Evolutionary conservation across 2,113 vertebrate species (phyloP).

Genomic region (Hippopotamus amphibius): DNA sequence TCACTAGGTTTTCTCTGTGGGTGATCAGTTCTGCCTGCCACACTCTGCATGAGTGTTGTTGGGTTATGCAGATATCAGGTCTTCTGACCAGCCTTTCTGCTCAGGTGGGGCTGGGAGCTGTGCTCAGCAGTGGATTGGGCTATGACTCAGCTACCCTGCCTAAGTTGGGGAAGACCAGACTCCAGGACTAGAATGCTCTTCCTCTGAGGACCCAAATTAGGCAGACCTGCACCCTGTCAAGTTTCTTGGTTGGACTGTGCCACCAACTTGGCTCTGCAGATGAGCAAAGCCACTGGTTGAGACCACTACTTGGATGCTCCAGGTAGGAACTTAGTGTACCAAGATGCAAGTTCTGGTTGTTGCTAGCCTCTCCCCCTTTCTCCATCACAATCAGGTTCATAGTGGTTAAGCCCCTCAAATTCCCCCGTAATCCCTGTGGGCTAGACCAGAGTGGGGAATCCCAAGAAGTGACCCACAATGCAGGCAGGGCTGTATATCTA

Average conservation of each 20-base stretch:
- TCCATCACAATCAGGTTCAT: not conserved
- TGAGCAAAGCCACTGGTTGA: not conserved
- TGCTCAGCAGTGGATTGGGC: not conserved
- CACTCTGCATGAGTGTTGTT: not conserved
- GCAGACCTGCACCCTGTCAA: not conserved
- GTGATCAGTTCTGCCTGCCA: not conserved
- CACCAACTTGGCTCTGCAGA: not conserved
- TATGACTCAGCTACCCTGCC: not conserved
- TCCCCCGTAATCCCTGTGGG: not conserved
- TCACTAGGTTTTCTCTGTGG: not conserved
- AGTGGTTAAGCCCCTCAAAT: not conserved
- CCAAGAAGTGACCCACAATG: not conserved
- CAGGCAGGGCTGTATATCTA: not conserved
- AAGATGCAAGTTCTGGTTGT: not conserved
- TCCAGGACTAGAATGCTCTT: not conserved
- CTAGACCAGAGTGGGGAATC: not conserved
- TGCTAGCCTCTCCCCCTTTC: not conserved
- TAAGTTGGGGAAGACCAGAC: not conserved
- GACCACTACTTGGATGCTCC: not conserved
- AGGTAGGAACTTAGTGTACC: not conserved
- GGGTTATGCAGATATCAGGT: not conserved
- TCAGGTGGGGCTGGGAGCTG: not conserved
- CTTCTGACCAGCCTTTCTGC: not conserved
- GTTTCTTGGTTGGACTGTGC: not conserved
- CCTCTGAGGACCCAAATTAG: not conserved